Evolutionary conservation across 2,797 vertebrate genomes (phyloP), one percentile per base, ranked within the genome.

Genomic region (Bradypodion pumilum): DNA sequence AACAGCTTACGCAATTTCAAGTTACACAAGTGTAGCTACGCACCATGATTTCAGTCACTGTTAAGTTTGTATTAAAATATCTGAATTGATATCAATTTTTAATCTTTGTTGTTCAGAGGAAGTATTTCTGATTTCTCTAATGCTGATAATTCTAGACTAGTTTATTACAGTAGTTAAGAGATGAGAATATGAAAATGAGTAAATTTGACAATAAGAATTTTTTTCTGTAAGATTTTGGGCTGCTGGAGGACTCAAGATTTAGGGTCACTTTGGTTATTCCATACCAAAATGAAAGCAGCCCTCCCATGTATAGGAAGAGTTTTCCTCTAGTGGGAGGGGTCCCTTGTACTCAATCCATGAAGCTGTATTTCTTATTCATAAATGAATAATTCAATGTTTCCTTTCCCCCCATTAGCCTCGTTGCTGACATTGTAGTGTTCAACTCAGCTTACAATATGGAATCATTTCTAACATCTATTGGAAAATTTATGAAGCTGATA

Each of bases 391-490:
- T 94, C 90, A 74, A 84, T 84, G 0, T 0, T 63, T 89, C 63
- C 25, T 56, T 15, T 56, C 52, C 21, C 52, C 21, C 91, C 27
- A 32, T 32, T 92, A 99, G 98, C 93, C 94, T 99, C 93, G 98
- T 99, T 86, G 96, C 98, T 74, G 97, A 99, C 85, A 90, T 95
- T 63, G 97, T 99, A 87, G 96, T 96, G 56, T 99, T 99, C 94
- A 99, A 99, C 96, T 99, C 98, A 0, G 52, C 84, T 70, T 99
- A 98, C 96, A 99, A 99, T 95, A 98, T 98, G 98, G 96, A 99
- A 83, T 98, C 98, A 46, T 99, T 99, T 94, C 96, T 95, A 77
- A 96, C 92, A 9, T 97, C 97, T 88, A 96, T 99, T 89, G 92
- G 92, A 72, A 95, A 95, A 90, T 99, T 98, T 93, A 95, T 98